phyloP scores from a whole-genome alignment of 2,113 vertebrate species.

The Vulpes lagopus region DNA sequence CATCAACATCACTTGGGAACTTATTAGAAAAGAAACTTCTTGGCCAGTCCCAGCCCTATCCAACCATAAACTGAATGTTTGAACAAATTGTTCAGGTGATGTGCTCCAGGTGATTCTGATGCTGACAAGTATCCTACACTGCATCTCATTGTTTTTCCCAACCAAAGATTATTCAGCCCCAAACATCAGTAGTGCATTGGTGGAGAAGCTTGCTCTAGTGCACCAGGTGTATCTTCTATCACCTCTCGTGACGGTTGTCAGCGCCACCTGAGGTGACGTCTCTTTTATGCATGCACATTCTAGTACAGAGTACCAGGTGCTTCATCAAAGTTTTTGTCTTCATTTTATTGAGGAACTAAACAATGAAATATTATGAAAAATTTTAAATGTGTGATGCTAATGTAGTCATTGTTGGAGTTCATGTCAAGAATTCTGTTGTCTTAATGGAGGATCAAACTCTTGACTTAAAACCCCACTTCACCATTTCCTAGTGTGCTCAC shows the following conservation, averaged over 20 bases:
- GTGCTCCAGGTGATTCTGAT: background rate
- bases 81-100: background rate
- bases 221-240: background rate
- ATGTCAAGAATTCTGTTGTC: background rate
- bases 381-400: background rate
- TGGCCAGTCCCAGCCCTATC: background rate
- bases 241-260: background rate
- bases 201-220: background rate
- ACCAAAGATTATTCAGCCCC: background rate
- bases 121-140: rapidly evolving
- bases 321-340: background rate
- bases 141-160: background rate
- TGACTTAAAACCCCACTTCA: background rate
- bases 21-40: background rate
- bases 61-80: background rate
- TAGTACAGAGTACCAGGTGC: too few relatives aligned
- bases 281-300: background rate
- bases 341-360: background rate
- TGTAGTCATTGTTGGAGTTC: background rate
- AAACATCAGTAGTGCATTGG: background rate
- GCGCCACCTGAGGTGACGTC: background rate
- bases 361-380: background rate
- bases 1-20: background rate
- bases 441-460: background rate
- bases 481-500: background rate